phyloP scores from a whole-genome alignment of 2,888 invertebrate species.

The Eustalomyia histrio region DNA sequence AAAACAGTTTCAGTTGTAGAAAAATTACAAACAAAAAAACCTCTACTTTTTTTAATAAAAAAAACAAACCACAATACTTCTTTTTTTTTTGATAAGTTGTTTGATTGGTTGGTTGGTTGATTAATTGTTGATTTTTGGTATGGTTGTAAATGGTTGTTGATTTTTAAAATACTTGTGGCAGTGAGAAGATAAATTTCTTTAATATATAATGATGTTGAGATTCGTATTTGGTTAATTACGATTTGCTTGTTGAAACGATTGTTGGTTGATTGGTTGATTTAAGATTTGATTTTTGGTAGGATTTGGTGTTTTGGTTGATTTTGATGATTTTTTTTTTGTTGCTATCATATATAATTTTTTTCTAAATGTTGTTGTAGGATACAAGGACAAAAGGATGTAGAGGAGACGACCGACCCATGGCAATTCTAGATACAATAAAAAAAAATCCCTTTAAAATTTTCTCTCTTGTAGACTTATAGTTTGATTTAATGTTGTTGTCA shows the following conservation, averaged over 20 bases:
- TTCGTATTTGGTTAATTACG: conserved; percentile 43
- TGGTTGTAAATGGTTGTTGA: conserved; percentile 67
- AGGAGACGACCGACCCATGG: conserved; percentile 45
- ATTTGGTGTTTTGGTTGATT: conserved; percentile 59
- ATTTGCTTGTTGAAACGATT: conserved; percentile 59
- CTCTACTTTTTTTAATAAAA: conserved; percentile 46
- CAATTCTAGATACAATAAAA: conserved; percentile 34
- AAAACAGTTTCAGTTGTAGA: conserved; percentile 45
- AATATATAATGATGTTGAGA: conserved; percentile 67
- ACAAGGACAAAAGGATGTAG: conserved; percentile 56
- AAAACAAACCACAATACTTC: conserved; percentile 62
- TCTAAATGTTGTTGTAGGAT: conserved; percentile 60
- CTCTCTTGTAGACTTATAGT: conserved; percentile 32
- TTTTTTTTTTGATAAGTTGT: conserved; percentile 41
- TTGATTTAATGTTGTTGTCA: conserved; percentile 15
- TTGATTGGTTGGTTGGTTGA: conserved; percentile 68
- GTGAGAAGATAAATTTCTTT: conserved; percentile 61
- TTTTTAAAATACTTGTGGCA: conserved; percentile 60
- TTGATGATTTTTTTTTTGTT: conserved; percentile 55
- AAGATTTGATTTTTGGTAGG: conserved; percentile 44
- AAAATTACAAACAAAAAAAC: conserved; percentile 16
- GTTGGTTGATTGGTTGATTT: conserved; percentile 62
- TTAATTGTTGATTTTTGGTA: conserved; percentile 58
- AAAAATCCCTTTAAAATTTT: background rate
- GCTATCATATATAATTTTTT: conserved; percentile 42